A percentile compares a stretch with the other conserved stretches of the same genome.
Evolutionary conservation across 2,888 invertebrate genomes (phyloP).

Genomic region (Eristalis tenax): DNA sequence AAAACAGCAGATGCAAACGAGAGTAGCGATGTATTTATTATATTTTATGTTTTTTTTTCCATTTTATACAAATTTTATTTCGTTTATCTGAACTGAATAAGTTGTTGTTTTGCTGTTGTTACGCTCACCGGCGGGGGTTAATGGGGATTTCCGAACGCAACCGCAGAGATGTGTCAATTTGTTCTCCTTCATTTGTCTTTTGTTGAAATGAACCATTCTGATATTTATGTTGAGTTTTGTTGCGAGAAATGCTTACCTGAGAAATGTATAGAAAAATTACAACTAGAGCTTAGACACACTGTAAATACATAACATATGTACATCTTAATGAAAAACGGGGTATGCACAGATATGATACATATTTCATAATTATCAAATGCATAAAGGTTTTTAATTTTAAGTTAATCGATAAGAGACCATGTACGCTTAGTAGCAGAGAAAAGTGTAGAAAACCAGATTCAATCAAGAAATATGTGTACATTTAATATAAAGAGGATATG

Average conservation of each 20-base stretch:
- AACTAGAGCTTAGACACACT: not conserved
- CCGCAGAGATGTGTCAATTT: not conserved
- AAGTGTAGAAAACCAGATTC: not conserved
- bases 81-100: not conserved
- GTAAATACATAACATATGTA: slow-evolving; percentile 12
- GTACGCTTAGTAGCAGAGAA: slow-evolving; percentile 54
- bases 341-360: not conserved
- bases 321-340: not conserved
- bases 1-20: not conserved
- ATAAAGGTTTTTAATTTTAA: slow-evolving; percentile 19
- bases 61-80: not conserved
- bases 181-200: not conserved
- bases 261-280: slow-evolving; percentile 11
- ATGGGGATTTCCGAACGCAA: not conserved
- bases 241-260: slow-evolving; percentile 48
- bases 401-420: slow-evolving; percentile 43
- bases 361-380: not conserved
- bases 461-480: slow-evolving; percentile 20
- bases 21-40: not conserved
- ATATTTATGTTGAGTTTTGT: slow-evolving; percentile 50
- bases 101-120: not conserved
- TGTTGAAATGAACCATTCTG: slow-evolving; percentile 34
- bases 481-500: slow-evolving; percentile 31
- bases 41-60: not conserved
- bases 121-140: not conserved